A percentile compares a stretch with the other conserved stretches of the same genome.
Conservation (phyloP, 2,113 vertebrate genomes). For the Sturnira hondurensis region DNA sequence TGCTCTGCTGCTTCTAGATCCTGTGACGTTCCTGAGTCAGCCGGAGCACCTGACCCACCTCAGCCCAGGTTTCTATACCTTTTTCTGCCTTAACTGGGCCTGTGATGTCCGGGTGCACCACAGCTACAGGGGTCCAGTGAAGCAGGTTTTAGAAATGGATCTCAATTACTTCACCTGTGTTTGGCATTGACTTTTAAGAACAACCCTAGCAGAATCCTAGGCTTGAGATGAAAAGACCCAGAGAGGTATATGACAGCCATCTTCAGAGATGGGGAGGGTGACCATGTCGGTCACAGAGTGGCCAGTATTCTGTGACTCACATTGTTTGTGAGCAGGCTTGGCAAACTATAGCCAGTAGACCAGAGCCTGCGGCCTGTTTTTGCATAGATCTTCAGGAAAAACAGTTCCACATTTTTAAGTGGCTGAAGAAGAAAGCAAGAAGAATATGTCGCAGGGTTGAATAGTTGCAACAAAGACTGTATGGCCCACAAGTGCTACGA, state of each 20-base stretch:
- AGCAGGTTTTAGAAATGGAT: neutral
- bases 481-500: neutral
- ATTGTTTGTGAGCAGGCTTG: neutral
- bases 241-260: neutral
- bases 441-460: neutral
- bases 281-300: neutral
- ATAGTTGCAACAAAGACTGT: neutral
- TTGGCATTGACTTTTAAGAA: neutral
- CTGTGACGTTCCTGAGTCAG: neutral
- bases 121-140: neutral
- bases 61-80: neutral
- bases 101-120: neutral
- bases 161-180: neutral
- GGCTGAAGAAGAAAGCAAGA: neutral
- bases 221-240: neutral
- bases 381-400: neutral
- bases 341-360: neutral
- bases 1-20: neutral
- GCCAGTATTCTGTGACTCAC: neutral
- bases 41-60: neutral
- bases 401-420: neutral
- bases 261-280: neutral
- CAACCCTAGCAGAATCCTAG: neutral
- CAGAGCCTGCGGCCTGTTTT: neutral
- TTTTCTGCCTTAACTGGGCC: neutral